Evolutionary conservation across 2,113 vertebrate species (phyloP).

Genomic region (Python bivittatus): DNA sequence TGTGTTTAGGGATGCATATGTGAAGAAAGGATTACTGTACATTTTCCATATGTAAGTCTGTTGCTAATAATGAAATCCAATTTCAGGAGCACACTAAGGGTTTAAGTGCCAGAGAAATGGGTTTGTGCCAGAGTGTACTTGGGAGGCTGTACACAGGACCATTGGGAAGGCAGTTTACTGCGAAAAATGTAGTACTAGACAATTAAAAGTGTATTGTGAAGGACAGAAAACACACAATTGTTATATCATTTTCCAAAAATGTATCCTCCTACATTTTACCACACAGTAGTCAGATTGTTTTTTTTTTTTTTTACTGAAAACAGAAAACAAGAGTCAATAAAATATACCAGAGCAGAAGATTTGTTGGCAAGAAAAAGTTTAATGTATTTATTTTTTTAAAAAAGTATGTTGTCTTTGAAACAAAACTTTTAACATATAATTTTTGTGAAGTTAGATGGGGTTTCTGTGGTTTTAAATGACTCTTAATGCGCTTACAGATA

Average conservation of each 20-base stretch:
- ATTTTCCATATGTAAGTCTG: background rate
- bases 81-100: background rate
- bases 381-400: too few species aligned
- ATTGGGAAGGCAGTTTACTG: background rate
- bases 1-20: background rate
- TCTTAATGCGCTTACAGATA: background rate
- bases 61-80: background rate
- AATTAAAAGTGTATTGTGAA: background rate
- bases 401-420: background rate
- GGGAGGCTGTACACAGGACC: background rate
- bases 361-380: background rate
- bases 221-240: background rate
- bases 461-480: background rate
- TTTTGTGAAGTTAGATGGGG: background rate
- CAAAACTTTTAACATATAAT: background rate
- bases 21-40: background rate
- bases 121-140: background rate
- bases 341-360: background rate
- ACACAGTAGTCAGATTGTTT: background rate
- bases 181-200: background rate
- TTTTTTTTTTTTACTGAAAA: background rate
- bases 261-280: background rate
- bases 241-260: background rate
- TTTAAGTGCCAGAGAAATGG: background rate
- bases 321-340: background rate